phyloP scores from a whole-genome alignment of 1,140 invertebrate genomes.

The Copidosoma floridanum region DNA sequence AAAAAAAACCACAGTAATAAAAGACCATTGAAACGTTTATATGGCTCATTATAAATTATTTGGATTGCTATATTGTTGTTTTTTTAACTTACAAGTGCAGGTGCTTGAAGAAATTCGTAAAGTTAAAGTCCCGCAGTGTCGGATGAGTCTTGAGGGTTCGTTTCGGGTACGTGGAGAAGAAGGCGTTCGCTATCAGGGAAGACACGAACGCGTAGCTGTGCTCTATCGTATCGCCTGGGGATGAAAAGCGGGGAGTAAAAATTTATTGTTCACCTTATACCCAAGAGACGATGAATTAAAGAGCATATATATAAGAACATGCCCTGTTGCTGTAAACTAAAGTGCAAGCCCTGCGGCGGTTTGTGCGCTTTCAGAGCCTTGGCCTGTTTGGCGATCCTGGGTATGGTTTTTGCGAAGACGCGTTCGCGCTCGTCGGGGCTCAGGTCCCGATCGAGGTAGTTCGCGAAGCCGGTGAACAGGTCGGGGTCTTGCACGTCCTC shows the following conservation, averaged over 20 bases:
- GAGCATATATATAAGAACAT: not conserved
- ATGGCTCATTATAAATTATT: no score
- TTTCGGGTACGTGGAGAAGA: conserved; percentile 82
- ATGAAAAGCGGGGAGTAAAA: no score
- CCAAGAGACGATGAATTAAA: no score
- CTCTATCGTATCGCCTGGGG: conserved; percentile 66
- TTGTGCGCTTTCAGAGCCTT: conserved; percentile 67
- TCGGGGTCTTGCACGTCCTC: conserved; percentile 66
- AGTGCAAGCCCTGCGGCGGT: conserved; percentile 69
- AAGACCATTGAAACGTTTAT: no score
- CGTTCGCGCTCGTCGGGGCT: conserved; percentile 61
- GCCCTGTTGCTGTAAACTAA: conserved; percentile 78
- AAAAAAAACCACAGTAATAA: no score
- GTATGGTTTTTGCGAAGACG: conserved; percentile 69
- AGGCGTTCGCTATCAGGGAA: conserved; percentile 75
- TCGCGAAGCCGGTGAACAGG: conserved; percentile 64
- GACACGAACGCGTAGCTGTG: conserved; percentile 71
- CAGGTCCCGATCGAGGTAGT: conserved; percentile 67
- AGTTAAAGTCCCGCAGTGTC: conserved; percentile 78
- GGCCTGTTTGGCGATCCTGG: conserved; percentile 68
- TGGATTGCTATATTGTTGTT: no score
- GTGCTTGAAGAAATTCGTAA: conserved; percentile 73
- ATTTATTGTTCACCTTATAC: no score
- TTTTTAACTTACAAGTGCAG: conserved; percentile 63
- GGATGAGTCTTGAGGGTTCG: conserved; percentile 75